Evolutionary conservation across 2,113 vertebrate genomes (phyloP), one percentile per base, ranked within the genome.

Genomic region (Pardalotus punctatus): DNA sequence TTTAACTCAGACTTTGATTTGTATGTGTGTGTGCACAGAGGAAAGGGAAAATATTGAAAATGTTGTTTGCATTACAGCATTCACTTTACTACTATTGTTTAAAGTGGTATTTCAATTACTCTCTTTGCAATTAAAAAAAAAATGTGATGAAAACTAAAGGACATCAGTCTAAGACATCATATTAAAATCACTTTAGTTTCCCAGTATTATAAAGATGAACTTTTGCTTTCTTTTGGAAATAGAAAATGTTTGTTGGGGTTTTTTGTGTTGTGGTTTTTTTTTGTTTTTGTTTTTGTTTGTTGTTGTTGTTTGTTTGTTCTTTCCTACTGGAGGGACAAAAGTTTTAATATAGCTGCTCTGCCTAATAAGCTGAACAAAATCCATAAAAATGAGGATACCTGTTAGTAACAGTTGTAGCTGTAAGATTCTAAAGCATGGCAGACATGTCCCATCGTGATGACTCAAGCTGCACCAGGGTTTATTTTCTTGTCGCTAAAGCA

Each of bases 351-450:
- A 88, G n/a, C 29, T 61, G 12, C 11, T 94, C 81, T 85, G 92
- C 82, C 85, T 93, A 86, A 76, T 84, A 97, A 81, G n/a, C 7
- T 40, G 67, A 87, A 38, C 20, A 79, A 81, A 70, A 14, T 9
- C 9, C 19, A 27, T 56, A 71, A 94, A 95, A 96, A 57, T 51
- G 25, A 81, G 73, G 80, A 73, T n/a, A 81, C 25, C 6, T 57
- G 31, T 66, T 92, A 79, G 70, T 93, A 94, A 86, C 24, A 66
- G 57, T 80, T 74, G 95, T 65, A 86, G 60, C 79, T 95, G 28
- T 69, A 77, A 87, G 71, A 96, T 92, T 94, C 76, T n/a, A 58
- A 87, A 56, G n/a, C 35, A 67, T 9, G 18, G 67, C 90, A 93
- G 61, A 85, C 92, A 47, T 76, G 57, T 74, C 47, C 60, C 51